Evolutionary conservation across 1,140 invertebrate species (phyloP).

Genomic region (Schlechtendalia chinensis): DNA sequence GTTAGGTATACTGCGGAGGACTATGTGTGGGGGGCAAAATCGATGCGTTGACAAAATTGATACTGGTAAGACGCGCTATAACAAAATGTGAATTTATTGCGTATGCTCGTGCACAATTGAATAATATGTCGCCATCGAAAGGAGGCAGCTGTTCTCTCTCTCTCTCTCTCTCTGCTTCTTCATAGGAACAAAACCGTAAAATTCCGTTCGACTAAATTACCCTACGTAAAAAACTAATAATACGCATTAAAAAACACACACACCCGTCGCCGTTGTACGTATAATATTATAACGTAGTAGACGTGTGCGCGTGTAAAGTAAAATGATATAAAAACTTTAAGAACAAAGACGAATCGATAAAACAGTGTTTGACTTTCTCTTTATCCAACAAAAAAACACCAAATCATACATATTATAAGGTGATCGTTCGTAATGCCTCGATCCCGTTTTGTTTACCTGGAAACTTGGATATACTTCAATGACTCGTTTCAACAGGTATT

Average conservation of each 20-base stretch:
- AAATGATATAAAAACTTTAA: slow-evolving; percentile 1
- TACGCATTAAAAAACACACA: not conserved
- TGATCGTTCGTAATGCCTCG: not conserved
- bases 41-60: not conserved
- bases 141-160: not conserved
- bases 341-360: slow-evolving; percentile 37
- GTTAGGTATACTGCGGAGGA: too few relatives aligned
- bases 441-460: slow-evolving; percentile 18
- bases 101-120: not conserved
- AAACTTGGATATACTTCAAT: not conserved
- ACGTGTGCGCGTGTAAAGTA: not conserved
- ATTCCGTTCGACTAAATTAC: slow-evolving; percentile 21
- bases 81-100: not conserved
- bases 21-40: not conserved
- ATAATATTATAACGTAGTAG: slow-evolving; percentile 2
- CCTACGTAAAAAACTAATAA: too few relatives aligned
- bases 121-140: not conserved
- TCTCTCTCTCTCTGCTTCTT: not conserved
- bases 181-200: not conserved
- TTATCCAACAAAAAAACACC: slow-evolving; percentile 22
- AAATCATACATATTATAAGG: not conserved
- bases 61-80: not conserved
- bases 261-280: not conserved
- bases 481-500: not conserved
- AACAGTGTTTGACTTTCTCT: slow-evolving; percentile 11